Evolutionary conservation across 2,113 vertebrate genomes (phyloP).

Genomic region (Origma solitaria): DNA sequence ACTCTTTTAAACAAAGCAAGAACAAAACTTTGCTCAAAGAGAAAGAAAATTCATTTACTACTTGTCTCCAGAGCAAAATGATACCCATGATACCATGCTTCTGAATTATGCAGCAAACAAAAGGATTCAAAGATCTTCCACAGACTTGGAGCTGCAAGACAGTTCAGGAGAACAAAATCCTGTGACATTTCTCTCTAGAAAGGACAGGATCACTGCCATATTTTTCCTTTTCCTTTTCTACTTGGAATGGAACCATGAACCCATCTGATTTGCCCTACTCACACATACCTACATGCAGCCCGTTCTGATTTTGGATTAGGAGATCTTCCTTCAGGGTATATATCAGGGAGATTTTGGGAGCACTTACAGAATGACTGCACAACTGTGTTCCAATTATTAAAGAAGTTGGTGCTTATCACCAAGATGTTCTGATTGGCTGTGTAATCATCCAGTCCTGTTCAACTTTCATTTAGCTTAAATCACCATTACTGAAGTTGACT

Average conservation of each 20-base stretch:
- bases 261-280: neutral
- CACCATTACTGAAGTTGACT: neutral
- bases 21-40: neutral
- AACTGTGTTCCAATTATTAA: neutral
- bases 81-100: neutral
- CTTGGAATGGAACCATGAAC: neutral
- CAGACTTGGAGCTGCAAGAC: neutral
- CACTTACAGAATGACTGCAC: neutral
- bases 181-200: neutral
- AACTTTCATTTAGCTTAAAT: neutral
- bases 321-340: neutral
- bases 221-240: neutral
- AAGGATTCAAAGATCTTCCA: neutral
- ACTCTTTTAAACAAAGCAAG: neutral
- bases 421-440: neutral
- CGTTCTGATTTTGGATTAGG: neutral
- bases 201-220: neutral
- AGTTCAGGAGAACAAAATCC: neutral
- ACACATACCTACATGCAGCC: neutral
- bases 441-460: neutral
- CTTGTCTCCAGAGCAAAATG: neutral
- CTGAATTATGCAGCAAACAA: neutral
- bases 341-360: neutral
- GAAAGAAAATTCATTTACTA: neutral
- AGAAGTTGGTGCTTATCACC: neutral